Evolutionary conservation across 2,113 vertebrate genomes (phyloP).

Genomic region (Brachirus orientalis): DNA sequence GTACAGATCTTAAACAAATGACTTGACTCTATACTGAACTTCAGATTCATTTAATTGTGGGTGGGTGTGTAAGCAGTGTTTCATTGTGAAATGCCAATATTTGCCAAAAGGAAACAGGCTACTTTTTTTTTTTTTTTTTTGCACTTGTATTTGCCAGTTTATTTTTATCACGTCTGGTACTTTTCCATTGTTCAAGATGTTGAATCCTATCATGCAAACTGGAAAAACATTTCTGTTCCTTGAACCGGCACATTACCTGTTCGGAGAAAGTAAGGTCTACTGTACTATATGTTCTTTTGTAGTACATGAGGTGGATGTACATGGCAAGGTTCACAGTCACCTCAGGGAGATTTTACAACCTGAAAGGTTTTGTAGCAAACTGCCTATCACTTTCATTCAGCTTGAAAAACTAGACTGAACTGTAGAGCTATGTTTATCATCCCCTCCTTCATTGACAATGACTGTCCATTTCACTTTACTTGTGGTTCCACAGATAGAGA

Average conservation of each 20-base stretch:
- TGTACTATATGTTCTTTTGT: not conserved
- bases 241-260: not conserved
- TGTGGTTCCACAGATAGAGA: slow-evolving; percentile 35
- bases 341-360: too few relatives aligned
- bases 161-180: not conserved
- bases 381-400: slow-evolving; percentile 50
- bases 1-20: not conserved
- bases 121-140: not conserved
- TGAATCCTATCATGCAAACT: not conserved
- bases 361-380: too few relatives aligned
- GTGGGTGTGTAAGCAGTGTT: not conserved
- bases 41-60: not conserved
- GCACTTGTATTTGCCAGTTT: not conserved
- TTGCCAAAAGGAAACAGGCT: not conserved
- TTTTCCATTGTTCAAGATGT: not conserved
- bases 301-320: too few relatives aligned
- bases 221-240: not conserved
- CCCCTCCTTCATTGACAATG: slow-evolving; percentile 56
- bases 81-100: not conserved
- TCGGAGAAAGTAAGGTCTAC: not conserved
- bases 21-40: not conserved
- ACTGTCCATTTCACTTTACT: slow-evolving; percentile 29
- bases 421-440: slow-evolving; percentile 51
- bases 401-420: slow-evolving; percentile 43
- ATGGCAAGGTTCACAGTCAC: too few relatives aligned